Conservation (phyloP, 2,888 invertebrate genomes). For the Campoplex nolae region DNA sequence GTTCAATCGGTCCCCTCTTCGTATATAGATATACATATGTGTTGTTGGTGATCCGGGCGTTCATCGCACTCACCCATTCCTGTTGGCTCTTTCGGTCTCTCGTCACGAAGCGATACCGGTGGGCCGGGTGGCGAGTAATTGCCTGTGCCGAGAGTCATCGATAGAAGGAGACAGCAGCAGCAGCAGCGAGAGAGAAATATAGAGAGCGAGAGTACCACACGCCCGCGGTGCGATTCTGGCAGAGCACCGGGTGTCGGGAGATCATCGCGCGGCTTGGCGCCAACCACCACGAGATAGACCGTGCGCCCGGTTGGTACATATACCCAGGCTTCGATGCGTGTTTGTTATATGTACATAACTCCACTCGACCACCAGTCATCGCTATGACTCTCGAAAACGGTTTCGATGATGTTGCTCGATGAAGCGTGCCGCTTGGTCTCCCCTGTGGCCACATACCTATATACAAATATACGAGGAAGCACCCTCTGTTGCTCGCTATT, state of each 20-base stretch:
- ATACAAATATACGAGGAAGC: not conserved
- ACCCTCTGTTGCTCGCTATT: constrained; percentile 17
- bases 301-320: constrained; percentile 15
- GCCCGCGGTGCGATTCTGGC: constrained; percentile 30
- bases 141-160: constrained; percentile 69
- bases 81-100: constrained; percentile 36
- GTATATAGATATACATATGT: not conserved
- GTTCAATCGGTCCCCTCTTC: constrained; percentile 29
- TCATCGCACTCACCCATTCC: constrained; percentile 36
- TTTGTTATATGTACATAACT: constrained; percentile 39
- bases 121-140: constrained; percentile 64
- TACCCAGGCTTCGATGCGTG: not conserved
- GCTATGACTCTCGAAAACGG: constrained; percentile 53
- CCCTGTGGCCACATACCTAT: constrained; percentile 35
- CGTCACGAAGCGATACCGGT: constrained; percentile 57
- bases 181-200: constrained; percentile 48
- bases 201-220: not conserved
- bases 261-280: constrained; percentile 66
- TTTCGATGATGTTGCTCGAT: constrained; percentile 67
- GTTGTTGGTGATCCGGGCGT: constrained; percentile 23
- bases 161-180: constrained; percentile 61
- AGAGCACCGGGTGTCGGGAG: constrained; percentile 66
- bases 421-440: constrained; percentile 61
- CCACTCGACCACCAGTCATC: constrained; percentile 35
- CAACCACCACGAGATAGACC: constrained; percentile 61